phyloP scores from a whole-genome alignment of 2,113 vertebrate species.

The Rhinopomastus cyanomelas region DNA sequence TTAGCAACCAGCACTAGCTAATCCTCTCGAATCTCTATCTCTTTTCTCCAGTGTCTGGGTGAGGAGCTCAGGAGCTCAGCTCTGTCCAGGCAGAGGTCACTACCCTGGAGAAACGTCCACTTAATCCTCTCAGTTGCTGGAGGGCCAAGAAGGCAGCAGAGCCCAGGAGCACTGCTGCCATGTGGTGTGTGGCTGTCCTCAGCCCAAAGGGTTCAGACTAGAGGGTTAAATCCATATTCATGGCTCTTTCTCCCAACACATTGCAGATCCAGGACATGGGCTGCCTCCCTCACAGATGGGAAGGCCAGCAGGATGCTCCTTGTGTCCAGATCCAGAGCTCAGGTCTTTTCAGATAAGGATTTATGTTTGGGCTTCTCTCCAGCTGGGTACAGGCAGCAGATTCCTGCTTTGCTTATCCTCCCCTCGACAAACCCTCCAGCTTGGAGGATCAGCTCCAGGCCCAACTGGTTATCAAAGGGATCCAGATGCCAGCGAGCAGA shows the following conservation, averaged over 20 bases:
- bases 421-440: not conserved
- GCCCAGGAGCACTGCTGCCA: not conserved
- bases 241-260: fast-evolving
- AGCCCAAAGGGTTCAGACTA: not conserved
- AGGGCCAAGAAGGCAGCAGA: not conserved
- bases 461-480: not conserved
- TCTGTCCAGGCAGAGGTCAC: not conserved
- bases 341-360: not conserved
- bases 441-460: not conserved
- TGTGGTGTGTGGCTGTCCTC: not conserved
- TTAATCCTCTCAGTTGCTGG: not conserved
- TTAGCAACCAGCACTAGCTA: not conserved
- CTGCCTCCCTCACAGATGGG: not conserved
- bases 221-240: not conserved
- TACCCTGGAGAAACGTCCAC: fast-evolving
- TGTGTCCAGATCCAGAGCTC: not conserved
- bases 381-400: not conserved
- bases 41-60: not conserved
- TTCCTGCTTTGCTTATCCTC: not conserved
- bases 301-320: not conserved
- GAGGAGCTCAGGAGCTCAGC: not conserved
- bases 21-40: not conserved
- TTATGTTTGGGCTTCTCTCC: slow-evolving; percentile 31
- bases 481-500: not conserved
- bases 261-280: not conserved